Evolutionary conservation across 2,888 invertebrate genomes (phyloP).

Genomic region (Diarsia mendica): DNA sequence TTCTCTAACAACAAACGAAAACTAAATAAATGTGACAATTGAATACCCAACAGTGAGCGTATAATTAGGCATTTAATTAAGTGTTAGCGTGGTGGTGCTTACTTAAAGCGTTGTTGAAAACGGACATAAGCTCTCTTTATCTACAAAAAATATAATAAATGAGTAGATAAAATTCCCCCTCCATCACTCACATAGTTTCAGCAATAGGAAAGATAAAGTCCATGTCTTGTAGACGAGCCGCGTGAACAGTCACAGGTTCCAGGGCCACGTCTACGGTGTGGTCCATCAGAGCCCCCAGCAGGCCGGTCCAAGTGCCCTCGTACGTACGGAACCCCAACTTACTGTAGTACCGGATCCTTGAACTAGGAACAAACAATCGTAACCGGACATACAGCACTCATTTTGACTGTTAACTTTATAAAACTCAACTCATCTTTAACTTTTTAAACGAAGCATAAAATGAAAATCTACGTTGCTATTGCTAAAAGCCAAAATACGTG

Average conservation of each 20-base stretch:
- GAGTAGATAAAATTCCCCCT: neutral
- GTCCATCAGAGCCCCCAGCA: constrained; percentile 90
- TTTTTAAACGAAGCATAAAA: neutral
- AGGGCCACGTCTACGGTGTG: constrained; percentile 90
- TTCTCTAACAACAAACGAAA: neutral
- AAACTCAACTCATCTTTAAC: neutral
- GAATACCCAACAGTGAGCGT: no score
- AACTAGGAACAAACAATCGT: constrained; percentile 64
- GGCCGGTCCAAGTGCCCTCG: constrained; percentile 91
- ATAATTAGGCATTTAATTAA: no score
- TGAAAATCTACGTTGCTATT: neutral
- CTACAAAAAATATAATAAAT: no score
- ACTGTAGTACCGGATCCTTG: constrained; percentile 77
- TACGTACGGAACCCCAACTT: constrained; percentile 86
- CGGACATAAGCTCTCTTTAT: no score
- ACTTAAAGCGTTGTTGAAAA: no score
- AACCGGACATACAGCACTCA: neutral
- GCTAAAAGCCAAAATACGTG: neutral
- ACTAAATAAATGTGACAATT: neutral
- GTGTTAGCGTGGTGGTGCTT: no score
- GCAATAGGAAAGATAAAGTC: constrained; percentile 91
- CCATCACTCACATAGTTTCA: constrained; percentile 88
- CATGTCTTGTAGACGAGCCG: constrained; percentile 89
- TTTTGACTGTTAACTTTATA: neutral
- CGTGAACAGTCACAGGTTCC: constrained; percentile 90